Evolutionary conservation across 1,140 invertebrate genomes (phyloP).

Genomic region (Charaxes varanes): DNA sequence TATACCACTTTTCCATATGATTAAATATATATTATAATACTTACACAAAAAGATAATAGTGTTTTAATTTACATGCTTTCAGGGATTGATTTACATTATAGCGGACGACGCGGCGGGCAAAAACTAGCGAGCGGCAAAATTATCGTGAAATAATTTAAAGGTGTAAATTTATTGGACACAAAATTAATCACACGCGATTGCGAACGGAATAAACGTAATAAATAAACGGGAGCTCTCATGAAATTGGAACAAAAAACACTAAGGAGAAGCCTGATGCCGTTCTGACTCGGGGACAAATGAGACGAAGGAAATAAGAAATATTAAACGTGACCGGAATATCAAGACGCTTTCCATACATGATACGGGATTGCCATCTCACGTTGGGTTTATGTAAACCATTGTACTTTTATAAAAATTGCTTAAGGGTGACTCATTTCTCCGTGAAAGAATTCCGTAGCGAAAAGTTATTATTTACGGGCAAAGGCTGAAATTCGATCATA

Average conservation of each 20-base stretch:
- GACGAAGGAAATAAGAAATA: slow-evolving; percentile 71
- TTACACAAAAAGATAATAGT: no score
- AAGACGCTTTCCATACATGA: slow-evolving; percentile 54
- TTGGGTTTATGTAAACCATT: slow-evolving; percentile 55
- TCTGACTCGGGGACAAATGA: slow-evolving; percentile 65
- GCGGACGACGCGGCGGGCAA: no score
- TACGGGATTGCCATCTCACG: slow-evolving; percentile 49
- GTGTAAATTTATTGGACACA: slow-evolving; percentile 3
- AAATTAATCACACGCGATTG: slow-evolving; percentile 9
- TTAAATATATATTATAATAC: no score
- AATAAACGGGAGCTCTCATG: slow-evolving; percentile 18
- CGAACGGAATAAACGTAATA: slow-evolving; percentile 13
- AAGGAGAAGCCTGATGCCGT: slow-evolving; percentile 54
- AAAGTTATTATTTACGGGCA: no score
- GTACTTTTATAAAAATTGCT: slow-evolving; percentile 62
- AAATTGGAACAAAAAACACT: slow-evolving; percentile 49
- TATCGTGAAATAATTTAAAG: no score
- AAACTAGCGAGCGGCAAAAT: no score
- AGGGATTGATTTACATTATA: no score
- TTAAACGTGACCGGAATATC: slow-evolving; percentile 68
- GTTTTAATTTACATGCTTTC: no score
- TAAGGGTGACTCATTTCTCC: no score
- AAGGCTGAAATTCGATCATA: no score
- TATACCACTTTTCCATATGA: no score
- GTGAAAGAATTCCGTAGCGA: no score